Conservation (phyloP, 64 coral and sea anemone species). For the Actinia equina region DNA sequence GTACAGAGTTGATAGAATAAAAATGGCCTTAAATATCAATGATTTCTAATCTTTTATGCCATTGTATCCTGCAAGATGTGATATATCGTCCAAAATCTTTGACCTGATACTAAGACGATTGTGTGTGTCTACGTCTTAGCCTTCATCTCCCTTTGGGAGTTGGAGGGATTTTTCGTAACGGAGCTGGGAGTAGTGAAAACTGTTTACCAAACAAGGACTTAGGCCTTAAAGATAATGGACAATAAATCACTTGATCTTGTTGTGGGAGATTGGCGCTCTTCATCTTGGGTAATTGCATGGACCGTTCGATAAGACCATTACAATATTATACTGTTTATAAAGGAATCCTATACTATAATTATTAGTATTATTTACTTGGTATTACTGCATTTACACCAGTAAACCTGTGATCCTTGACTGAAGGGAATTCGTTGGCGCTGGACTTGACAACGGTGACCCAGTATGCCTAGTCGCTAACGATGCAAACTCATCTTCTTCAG, state of each 20-base stretch:
- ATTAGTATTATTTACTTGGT: neutral
- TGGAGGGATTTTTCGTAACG: neutral
- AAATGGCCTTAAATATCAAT: neutral
- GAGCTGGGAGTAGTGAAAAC: neutral
- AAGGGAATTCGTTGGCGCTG: constrained; percentile 53
- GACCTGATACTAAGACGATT: too few relatives aligned
- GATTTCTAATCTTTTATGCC: neutral
- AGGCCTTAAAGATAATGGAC: neutral
- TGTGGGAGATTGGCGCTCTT: neutral
- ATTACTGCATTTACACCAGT: constrained; percentile 44
- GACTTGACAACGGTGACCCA: constrained; percentile 39
- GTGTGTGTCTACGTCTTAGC: too few relatives aligned
- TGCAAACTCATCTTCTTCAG: constrained; percentile 65
- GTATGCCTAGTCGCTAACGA: constrained; percentile 55
- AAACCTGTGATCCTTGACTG: constrained; percentile 54
- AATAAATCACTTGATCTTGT: neutral
- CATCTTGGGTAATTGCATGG: neutral
- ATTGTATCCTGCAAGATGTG: neutral
- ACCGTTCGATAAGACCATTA: neutral
- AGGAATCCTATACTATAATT: neutral
- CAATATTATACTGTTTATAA: neutral
- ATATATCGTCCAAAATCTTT: neutral
- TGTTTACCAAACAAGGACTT: neutral
- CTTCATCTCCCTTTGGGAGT: too few relatives aligned
- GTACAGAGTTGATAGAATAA: neutral